These are phyloP conservation scores for Clanis bilineata DNA, from an alignment of 2,888 invertebrate species.

Conservation along the genomic window DNA sequence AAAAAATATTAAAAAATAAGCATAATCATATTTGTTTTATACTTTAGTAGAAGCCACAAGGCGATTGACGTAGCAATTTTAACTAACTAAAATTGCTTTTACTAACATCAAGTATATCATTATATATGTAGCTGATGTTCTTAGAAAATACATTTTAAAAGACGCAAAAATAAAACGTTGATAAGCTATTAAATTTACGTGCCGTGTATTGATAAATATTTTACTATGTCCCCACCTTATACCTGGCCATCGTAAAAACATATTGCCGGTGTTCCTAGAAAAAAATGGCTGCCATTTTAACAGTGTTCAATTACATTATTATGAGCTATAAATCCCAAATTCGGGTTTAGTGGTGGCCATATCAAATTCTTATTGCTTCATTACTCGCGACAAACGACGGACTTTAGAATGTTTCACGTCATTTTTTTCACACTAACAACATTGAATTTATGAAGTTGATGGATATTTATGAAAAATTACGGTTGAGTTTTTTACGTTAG, in stretches of 20 bases:
- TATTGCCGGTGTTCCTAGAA: conserved; percentile 37
- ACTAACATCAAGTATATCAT: no score
- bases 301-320: conserved; percentile 40
- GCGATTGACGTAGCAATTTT: no score
- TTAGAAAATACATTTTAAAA: background rate
- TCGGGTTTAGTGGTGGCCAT: conserved; percentile 36
- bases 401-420: conserved; percentile 17
- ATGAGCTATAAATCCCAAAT: conserved; percentile 38
- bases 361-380: conserved; percentile 41
- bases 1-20: no score
- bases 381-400: conserved; percentile 38
- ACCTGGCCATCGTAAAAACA: conserved; percentile 32
- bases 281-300: conserved; percentile 35
- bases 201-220: conserved; percentile 22
- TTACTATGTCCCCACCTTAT: conserved; percentile 16
- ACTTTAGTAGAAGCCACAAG: no score
- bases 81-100: no score
- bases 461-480: conserved; percentile 1
- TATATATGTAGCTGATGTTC: background rate
- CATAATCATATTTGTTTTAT: no score
- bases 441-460: conserved; percentile 7
- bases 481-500: background rate
- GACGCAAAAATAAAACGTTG: background rate
- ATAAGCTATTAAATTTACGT: conserved; percentile 1
- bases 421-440: conserved; percentile 14